Percentiles rank a stretch among this genome's conserved stretches.
phyloP scores from a whole-genome alignment of 1,140 invertebrate species.

The Ephestia elutella region DNA sequence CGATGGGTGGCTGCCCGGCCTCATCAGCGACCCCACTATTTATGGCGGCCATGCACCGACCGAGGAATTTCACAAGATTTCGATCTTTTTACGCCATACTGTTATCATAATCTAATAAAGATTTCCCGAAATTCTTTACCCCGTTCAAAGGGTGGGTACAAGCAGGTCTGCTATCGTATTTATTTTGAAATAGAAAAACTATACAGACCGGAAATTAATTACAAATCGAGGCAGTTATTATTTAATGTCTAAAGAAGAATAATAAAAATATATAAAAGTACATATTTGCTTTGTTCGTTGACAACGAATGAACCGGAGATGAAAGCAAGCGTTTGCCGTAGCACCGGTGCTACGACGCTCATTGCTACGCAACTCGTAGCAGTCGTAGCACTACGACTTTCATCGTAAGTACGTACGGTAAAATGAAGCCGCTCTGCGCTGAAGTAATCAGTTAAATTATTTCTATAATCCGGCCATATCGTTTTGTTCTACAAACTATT shows the following conservation, averaged over 20 bases:
- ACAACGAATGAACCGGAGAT: background rate
- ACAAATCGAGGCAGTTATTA: too few relatives aligned
- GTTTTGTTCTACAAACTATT: too few relatives aligned
- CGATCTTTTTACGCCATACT: conserved; percentile 19
- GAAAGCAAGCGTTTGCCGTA: background rate
- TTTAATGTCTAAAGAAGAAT: too few relatives aligned
- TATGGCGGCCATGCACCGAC: conserved; percentile 51
- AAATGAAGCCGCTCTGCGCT: too few relatives aligned
- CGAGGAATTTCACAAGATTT: conserved; percentile 51
- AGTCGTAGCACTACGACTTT: background rate
- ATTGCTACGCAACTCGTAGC: background rate
- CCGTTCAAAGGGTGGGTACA: background rate
- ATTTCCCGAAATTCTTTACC: conserved; percentile 7
- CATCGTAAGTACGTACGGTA: background rate
- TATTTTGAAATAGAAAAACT: too few relatives aligned
- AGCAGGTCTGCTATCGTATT: too few relatives aligned
- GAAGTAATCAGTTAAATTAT: too few relatives aligned
- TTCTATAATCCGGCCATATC: too few relatives aligned
- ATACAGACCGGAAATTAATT: too few relatives aligned
- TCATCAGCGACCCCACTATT: conserved; percentile 53
- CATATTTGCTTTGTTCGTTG: background rate
- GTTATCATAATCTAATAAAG: conserved; percentile 11
- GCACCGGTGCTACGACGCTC: conserved; percentile 6
- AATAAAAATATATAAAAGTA: too few relatives aligned
- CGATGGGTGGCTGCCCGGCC: conserved; percentile 63